Evolutionary conservation across 2,797 vertebrate genomes (phyloP).

Genomic region (Falco peregrinus): DNA sequence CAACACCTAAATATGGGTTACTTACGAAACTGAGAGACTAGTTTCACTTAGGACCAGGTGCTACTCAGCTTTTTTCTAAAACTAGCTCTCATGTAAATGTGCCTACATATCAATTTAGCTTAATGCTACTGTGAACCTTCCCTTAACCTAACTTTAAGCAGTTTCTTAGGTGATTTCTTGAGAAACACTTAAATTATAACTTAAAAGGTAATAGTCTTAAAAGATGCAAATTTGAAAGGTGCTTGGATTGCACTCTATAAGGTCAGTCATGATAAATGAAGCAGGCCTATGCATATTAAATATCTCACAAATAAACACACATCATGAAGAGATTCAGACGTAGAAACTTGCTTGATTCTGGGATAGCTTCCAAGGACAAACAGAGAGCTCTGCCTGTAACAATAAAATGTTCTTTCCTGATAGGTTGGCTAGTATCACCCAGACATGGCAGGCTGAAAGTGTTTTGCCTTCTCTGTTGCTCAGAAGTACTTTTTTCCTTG

Average conservation of each 20-base stretch:
- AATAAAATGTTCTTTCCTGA: neutral
- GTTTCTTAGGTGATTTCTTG: neutral
- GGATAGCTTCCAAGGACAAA: conserved; percentile 4
- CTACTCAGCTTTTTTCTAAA: neutral
- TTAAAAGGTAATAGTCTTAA: neutral
- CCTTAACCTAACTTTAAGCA: neutral
- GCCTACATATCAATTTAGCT: neutral
- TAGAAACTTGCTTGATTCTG: neutral
- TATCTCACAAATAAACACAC: neutral
- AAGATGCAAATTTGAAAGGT: neutral
- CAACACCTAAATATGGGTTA: neutral
- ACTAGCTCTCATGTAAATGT: neutral
- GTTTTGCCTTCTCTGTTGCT: neutral
- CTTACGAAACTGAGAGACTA: neutral
- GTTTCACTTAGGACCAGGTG: neutral
- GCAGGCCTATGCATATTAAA: neutral
- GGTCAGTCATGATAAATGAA: neutral
- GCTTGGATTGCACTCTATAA: neutral
- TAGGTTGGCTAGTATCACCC: neutral
- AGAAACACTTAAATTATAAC: neutral
- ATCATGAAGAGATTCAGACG: neutral
- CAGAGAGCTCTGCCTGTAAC: neutral
- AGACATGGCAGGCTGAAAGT: neutral
- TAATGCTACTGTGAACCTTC: neutral
- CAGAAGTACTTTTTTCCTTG: neutral